Conservation (phyloP, 35 echinoderm and acorn worm species). For the Lytechinus variegatus region DNA sequence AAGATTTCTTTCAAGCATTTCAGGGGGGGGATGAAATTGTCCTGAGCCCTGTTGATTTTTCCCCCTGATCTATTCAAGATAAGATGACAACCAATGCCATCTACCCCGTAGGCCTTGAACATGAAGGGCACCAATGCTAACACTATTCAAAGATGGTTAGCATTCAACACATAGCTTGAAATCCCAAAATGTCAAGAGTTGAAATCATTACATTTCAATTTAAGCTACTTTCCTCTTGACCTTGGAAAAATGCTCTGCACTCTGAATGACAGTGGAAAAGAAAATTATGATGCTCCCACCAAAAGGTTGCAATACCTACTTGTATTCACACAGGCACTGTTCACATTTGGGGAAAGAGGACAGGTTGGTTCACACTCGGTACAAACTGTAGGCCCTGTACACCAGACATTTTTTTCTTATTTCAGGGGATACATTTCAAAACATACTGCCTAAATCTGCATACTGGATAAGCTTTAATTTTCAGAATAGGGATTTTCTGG, state of each 20-base stretch:
- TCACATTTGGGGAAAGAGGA: not conserved
- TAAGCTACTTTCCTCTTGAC: not conserved
- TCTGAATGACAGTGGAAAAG: not conserved
- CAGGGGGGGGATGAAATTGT: too few species aligned
- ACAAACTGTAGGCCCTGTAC: too few species aligned
- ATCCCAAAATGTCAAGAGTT: constrained; percentile 3
- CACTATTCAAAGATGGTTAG: not conserved
- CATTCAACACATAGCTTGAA: not conserved
- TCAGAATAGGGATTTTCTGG: too few species aligned
- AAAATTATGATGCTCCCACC: constrained; percentile 1
- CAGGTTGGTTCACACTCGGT: not conserved
- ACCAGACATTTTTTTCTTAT: too few species aligned
- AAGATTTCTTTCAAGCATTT: too few species aligned
- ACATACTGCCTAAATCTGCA: too few species aligned
- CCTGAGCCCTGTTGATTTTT: too few species aligned
- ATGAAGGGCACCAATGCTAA: not conserved
- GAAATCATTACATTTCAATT: constrained; percentile 13
- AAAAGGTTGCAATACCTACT: not conserved
- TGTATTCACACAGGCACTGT: not conserved
- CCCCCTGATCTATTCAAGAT: too few species aligned
- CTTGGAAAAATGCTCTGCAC: constrained; percentile 4
- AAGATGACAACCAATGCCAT: not conserved
- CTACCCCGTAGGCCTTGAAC: not conserved
- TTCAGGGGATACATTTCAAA: too few species aligned
- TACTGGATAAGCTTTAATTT: too few species aligned